Percentiles rank a stretch among this genome's conserved stretches.
Evolutionary conservation across 2,797 vertebrate genomes (phyloP).

Genomic region (Dicrostonyx torquatus): DNA sequence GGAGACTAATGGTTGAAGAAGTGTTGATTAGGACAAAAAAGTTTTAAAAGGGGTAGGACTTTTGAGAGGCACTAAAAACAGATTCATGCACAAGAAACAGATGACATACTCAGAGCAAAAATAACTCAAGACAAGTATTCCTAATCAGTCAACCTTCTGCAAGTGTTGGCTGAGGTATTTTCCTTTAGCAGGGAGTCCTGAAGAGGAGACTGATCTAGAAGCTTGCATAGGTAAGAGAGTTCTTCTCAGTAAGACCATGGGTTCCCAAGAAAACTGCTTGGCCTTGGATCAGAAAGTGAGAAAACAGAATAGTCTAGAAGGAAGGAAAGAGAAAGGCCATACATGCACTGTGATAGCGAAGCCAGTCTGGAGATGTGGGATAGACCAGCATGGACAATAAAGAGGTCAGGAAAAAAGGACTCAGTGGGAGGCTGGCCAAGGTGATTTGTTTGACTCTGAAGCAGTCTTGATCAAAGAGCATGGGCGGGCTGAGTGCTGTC

Average conservation of each 20-base stretch:
- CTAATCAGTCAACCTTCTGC: background rate
- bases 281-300: background rate
- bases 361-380: background rate
- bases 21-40: conserved; percentile 7
- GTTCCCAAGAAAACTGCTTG: background rate
- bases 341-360: background rate
- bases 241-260: background rate
- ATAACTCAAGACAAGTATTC: conserved; percentile 29
- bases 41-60: background rate
- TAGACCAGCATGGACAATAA: background rate
- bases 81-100: background rate
- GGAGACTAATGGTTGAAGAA: background rate
- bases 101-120: background rate
- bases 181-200: background rate
- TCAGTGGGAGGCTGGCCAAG: background rate
- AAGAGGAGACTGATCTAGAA: conserved; percentile 11
- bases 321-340: background rate
- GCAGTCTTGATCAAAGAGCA: background rate
- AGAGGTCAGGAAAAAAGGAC: background rate
- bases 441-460: background rate
- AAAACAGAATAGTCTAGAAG: background rate
- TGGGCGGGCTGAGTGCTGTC: background rate
- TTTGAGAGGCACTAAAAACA: background rate
- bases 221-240: background rate
- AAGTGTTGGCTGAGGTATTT: background rate